Base-by-base conservation (phyloP, 2,797 vertebrate genomes). In the Macropus fuliginosus region DNA sequence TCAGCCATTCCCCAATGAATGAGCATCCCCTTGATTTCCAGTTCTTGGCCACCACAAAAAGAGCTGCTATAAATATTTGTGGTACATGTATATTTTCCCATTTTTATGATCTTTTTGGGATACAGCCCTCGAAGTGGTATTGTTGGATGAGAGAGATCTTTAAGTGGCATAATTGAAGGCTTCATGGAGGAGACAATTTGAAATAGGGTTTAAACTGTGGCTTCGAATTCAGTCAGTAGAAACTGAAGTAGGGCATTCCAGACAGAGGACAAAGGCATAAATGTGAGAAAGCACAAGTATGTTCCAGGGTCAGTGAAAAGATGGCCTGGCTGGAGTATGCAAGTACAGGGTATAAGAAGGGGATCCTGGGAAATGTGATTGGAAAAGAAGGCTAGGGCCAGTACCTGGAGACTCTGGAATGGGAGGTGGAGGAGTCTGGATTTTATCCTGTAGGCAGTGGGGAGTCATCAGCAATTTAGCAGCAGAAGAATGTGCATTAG, bases 181-280 rank as follows among this genome's bases (percentile, higher is more conserved):
- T 81, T 46, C 40, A 10, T 81, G 12, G 40, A 95, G 4, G 18
- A 91, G 91, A 94, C 28, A 81, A 55, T 92, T 92, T 95, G 55
- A 91, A 81, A 81, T 46, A 81, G n/a, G 18, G 24, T 74, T 92
- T 92, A 55, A 94, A 59, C 52, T 46, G 92, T 95, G 34, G 9
- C 52, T 34, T 93, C 74, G 0, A 9, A 91, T 94, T 96, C 92
- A 74, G 31, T 27, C 81, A 89, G 6, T 94, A 9, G 29, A 54
- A 92, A 93, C 55, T 24, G 14, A 50, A 11, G 92, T 91, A 92
- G 50, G 92, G 13, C 34, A 66, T 96, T 95, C 16, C 29, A 95
- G 93, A 59, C 91, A 95, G 55, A 95, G 28, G 10, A 50, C 74
- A 93, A 94, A 94, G 87, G 90, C 90, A 87, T 93, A 14, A 54